These are phyloP conservation scores for Cantharis lateralis DNA, from an alignment of 2,888 invertebrate species.

Conservation along the genomic window DNA sequence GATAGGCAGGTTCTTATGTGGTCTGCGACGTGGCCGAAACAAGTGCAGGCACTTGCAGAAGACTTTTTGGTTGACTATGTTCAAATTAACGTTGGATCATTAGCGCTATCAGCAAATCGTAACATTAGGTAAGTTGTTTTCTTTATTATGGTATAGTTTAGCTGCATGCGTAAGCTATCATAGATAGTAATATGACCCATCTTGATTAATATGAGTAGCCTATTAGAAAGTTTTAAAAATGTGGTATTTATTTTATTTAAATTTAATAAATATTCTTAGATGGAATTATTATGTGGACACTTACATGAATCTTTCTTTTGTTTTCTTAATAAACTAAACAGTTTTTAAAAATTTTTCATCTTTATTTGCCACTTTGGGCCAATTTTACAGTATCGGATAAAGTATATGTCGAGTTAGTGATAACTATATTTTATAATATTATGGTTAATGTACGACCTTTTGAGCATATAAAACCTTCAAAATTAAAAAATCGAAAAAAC, in stretches of 20 bases:
- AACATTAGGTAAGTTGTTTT: constrained; percentile 65
- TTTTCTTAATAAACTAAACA: too few species aligned
- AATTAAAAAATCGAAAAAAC: too few species aligned
- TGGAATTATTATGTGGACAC: too few species aligned
- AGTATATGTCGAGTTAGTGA: too few species aligned
- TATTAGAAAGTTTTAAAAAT: neutral
- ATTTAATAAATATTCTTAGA: too few species aligned
- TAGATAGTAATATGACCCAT: neutral
- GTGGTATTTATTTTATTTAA: neutral
- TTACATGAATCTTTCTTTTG: too few species aligned
- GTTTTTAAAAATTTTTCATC: too few species aligned
- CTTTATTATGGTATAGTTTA: neutral
- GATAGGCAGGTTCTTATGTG: constrained; percentile 96
- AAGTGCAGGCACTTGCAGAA: constrained; percentile 93
- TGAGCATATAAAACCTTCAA: too few species aligned
- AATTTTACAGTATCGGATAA: too few species aligned
- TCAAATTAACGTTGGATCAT: constrained; percentile 91
- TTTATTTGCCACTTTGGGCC: too few species aligned
- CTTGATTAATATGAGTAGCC: neutral
- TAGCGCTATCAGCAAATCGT: constrained; percentile 90
- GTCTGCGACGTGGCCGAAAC: constrained; percentile 99
- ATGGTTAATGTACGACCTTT: too few species aligned
- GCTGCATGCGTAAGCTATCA: neutral
- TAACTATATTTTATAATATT: too few species aligned
- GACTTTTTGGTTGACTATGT: constrained; percentile 94